These are phyloP conservation scores for Escarpia spicata DNA, from an alignment of 2,888 invertebrate species.

Conservation along the genomic window DNA sequence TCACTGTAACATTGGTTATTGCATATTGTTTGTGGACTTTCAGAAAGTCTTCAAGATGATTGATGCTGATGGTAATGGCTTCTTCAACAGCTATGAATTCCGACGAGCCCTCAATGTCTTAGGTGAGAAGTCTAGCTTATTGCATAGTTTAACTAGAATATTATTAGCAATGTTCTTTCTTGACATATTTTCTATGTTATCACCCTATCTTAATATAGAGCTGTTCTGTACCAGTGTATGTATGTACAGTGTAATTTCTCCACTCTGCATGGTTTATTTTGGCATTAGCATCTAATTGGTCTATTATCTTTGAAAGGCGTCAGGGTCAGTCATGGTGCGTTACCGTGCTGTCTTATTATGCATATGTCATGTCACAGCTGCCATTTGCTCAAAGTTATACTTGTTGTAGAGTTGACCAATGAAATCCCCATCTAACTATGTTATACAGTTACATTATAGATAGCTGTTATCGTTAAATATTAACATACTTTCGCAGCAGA, in stretches of 20 bases:
- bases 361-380: no score
- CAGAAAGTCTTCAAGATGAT: conserved; percentile 40
- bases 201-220: not conserved
- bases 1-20: not conserved
- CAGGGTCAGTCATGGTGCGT: no score
- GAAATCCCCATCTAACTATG: no score
- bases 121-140: conserved; percentile 31
- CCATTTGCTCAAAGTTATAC: no score
- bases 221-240: not conserved
- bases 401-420: no score
- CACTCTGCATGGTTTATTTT: not conserved
- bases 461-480: no score
- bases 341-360: no score
- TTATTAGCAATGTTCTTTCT: not conserved
- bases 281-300: not conserved
- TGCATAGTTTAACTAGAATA: not conserved
- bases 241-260: not conserved
- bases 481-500: no score
- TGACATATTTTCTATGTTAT: not conserved
- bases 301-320: no score
- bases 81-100: conserved; percentile 45
- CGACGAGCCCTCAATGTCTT: conserved; percentile 35
- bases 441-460: no score
- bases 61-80: conserved; percentile 40
- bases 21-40: not conserved